Conservation (phyloP, 1,140 invertebrate species). For the Ladona fulva region DNA sequence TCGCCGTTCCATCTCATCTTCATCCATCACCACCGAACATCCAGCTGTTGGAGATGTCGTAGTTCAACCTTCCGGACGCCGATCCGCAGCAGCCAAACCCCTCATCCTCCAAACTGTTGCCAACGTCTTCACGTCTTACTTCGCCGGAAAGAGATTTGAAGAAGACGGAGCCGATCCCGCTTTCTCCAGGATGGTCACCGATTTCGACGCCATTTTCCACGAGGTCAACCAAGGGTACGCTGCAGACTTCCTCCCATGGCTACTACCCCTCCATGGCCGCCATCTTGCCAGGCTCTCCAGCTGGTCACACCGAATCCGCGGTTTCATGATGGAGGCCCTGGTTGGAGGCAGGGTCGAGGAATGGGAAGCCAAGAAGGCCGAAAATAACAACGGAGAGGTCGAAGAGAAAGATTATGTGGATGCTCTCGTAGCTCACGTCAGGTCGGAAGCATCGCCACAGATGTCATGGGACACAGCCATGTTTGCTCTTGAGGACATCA, state of each 20-base stretch:
- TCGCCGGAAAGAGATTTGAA: constrained; percentile 34
- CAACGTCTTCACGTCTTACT: constrained; percentile 38
- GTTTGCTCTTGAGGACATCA: constrained; percentile 30
- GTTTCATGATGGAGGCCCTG: constrained; percentile 31
- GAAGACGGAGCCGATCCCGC: constrained; percentile 25
- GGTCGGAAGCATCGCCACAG: constrained; percentile 20
- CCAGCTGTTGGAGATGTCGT: neutral
- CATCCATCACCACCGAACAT: neutral
- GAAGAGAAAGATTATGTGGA: constrained; percentile 32
- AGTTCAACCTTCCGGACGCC: constrained; percentile 16
- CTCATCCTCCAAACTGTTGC: constrained; percentile 26
- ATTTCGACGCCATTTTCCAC: constrained; percentile 39
- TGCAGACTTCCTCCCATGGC: constrained; percentile 40
- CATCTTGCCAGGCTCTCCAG: constrained; percentile 27
- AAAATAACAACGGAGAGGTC: constrained; percentile 18
- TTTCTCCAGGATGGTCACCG: constrained; percentile 29
- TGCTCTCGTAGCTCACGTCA: constrained; percentile 26
- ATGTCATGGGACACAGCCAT: constrained; percentile 23
- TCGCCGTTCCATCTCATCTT: neutral
- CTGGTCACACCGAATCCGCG: constrained; percentile 26
- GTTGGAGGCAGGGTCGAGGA: constrained; percentile 17
- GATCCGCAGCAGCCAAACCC: constrained; percentile 24
- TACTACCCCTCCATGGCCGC: constrained; percentile 30
- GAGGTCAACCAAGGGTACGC: constrained; percentile 39
- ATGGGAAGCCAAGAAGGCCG: neutral